These are phyloP conservation scores for Hypotaenidia okinawae DNA, from an alignment of 2,797 vertebrate species.

Conservation along the genomic window DNA sequence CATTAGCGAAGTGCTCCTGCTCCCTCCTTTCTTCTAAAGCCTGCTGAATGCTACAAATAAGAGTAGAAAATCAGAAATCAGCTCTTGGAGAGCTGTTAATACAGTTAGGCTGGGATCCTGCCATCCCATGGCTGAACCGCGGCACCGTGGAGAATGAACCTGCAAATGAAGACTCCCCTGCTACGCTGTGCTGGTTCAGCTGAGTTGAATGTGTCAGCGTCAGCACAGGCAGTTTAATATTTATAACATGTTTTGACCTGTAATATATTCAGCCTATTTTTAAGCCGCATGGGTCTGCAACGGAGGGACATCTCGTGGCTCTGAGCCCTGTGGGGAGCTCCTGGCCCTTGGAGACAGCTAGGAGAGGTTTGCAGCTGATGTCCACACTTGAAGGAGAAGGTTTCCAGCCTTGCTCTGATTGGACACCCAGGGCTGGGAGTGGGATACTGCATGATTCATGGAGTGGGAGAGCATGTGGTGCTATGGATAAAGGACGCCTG, in stretches of 20 bases:
- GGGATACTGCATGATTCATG: not conserved
- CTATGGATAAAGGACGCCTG: not conserved
- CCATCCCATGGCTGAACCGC: not conserved
- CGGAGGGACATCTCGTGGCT: not conserved
- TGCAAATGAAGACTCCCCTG: not conserved
- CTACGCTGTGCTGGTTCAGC: not conserved
- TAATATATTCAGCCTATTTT: slow-evolving; percentile 31
- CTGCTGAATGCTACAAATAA: not conserved
- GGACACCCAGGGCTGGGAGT: not conserved
- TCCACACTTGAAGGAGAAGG: not conserved
- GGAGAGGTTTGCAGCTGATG: not conserved
- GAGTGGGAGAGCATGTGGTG: not conserved
- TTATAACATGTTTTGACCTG: not conserved
- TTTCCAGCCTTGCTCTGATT: not conserved
- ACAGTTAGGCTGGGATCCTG: not conserved
- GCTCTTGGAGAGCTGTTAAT: not conserved
- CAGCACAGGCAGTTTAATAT: not conserved
- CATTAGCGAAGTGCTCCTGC: not conserved
- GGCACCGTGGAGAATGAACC: not conserved
- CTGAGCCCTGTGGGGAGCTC: not conserved
- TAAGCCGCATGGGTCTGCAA: not conserved
- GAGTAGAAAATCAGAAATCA: not conserved
- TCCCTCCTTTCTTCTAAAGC: not conserved
- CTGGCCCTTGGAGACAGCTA: not conserved
- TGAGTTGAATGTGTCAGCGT: not conserved